Conservation (phyloP, 2,888 invertebrate genomes). For the Mechanitis messenoides region DNA sequence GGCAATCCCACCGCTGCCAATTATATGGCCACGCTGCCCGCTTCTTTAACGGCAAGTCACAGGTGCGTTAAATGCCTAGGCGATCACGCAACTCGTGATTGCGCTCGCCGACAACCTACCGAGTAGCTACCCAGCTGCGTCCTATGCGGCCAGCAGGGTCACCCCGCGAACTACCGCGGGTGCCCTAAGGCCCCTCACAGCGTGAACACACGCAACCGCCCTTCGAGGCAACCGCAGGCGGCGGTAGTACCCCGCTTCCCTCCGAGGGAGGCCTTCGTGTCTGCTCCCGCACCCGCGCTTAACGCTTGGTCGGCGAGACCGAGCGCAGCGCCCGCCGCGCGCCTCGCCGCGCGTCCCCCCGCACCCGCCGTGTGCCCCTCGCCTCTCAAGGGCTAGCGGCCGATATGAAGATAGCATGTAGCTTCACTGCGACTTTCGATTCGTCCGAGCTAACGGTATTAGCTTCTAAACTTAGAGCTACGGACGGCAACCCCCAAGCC, state of each 20-base stretch:
- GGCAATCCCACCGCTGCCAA: neutral
- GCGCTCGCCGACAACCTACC: neutral
- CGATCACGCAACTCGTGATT: constrained; percentile 6
- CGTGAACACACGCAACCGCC: neutral
- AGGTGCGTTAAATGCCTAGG: neutral
- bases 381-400: too few species aligned
- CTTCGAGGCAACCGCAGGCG: neutral
- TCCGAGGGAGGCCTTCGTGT: too few species aligned
- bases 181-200: neutral
- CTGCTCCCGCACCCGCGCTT: neutral
- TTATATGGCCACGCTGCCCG: too few species aligned
- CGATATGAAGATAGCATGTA: neutral
- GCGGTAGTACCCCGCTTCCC: neutral
- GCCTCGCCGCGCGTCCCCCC: neutral
- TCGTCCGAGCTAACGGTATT: neutral
- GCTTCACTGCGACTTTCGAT: neutral
- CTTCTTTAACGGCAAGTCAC: too few species aligned
- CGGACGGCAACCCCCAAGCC: neutral
- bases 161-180: neutral
- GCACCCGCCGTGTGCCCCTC: neutral
- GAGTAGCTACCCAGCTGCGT: constrained; percentile 11
- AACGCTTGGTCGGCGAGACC: too few species aligned
- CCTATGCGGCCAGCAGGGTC: neutral
- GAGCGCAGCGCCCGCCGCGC: neutral
- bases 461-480: constrained; percentile 15